phyloP scores from a whole-genome alignment of 2,113 vertebrate species.

The Labeo catla region DNA sequence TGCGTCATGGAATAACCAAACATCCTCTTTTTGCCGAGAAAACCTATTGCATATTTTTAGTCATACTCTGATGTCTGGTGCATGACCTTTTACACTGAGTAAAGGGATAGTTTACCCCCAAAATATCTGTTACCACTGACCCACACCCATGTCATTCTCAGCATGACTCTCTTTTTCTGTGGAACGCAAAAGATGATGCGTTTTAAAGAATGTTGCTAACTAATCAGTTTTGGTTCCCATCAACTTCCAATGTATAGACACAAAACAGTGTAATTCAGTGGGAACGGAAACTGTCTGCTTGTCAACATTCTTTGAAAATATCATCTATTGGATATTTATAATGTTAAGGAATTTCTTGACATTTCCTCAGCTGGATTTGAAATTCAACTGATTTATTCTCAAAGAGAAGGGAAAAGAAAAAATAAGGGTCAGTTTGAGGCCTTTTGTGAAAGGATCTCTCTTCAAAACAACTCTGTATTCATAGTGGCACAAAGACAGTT shows the following conservation, averaged over 20 bases:
- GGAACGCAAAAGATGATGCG: background rate
- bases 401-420: background rate
- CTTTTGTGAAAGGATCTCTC: background rate
- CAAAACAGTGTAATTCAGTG: background rate
- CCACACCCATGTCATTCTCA: background rate
- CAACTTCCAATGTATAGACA: background rate
- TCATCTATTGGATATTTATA: background rate
- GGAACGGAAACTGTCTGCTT: background rate
- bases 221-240: background rate
- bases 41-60: background rate
- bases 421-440: background rate
- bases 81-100: background rate
- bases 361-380: background rate
- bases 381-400: background rate
- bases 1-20: background rate
- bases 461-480: conserved; percentile 23
- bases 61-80: background rate
- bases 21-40: background rate
- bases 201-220: background rate
- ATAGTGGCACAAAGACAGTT: background rate
- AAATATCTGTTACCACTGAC: background rate
- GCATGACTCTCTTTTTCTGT: background rate
- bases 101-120: too few relatives aligned
- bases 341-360: background rate
- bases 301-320: background rate